Conservation (phyloP, 2,113 vertebrate species). For the Chaetorhynchus papuensis region DNA sequence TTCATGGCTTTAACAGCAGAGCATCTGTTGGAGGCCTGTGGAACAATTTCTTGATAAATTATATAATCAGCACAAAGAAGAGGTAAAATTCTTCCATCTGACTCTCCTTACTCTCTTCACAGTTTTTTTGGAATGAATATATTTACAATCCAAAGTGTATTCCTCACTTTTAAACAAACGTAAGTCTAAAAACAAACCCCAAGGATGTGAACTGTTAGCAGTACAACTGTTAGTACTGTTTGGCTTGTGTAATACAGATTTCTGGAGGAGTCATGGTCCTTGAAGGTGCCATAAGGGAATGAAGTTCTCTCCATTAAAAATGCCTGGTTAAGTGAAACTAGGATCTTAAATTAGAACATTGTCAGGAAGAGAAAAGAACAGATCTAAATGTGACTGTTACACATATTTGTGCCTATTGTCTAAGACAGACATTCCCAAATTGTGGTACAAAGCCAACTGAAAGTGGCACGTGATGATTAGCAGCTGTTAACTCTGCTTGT, state of each 20-base stretch:
- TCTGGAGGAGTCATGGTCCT: slow-evolving; percentile 30
- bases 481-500: slow-evolving; percentile 5
- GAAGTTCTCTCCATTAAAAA: slow-evolving; percentile 35
- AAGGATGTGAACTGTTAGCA: slow-evolving; percentile 33
- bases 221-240: neutral
- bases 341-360: slow-evolving; percentile 65
- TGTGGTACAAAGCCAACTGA: neutral
- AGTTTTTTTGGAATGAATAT: neutral
- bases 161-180: slow-evolving; percentile 32
- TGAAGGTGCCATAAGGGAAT: slow-evolving; percentile 54
- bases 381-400: slow-evolving; percentile 42
- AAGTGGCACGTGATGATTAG: slow-evolving; percentile 31
- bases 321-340: slow-evolving; percentile 58
- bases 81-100: slow-evolving; percentile 61
- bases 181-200: slow-evolving; percentile 10
- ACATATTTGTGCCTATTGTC: slow-evolving; percentile 54
- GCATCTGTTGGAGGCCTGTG: slow-evolving; percentile 61
- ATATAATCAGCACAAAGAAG: slow-evolving; percentile 49
- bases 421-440: slow-evolving; percentile 34
- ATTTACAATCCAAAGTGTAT: slow-evolving; percentile 35
- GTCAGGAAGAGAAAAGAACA: slow-evolving; percentile 50
- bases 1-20: slow-evolving; percentile 54
- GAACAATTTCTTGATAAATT: slow-evolving; percentile 50
- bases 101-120: slow-evolving; percentile 28
- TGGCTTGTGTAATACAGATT: neutral